phyloP scores from a whole-genome alignment of 2,888 invertebrate genomes.

The Galeopsomyia nigrocyanea region DNA sequence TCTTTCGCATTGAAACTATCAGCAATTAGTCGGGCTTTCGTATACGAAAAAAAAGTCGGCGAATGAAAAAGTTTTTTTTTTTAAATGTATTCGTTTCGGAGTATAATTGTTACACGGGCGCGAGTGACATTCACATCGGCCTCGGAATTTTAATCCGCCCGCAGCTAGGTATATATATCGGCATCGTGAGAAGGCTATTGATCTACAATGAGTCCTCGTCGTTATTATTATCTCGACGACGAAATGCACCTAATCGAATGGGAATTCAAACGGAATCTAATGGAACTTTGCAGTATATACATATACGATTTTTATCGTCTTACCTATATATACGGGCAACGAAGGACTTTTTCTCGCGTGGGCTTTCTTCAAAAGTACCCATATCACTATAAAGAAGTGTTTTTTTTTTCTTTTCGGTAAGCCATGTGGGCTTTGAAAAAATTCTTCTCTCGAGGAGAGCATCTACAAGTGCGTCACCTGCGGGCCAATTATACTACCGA shows the following conservation, averaged over 20 bases:
- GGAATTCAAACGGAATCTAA: too few relatives aligned
- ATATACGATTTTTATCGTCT: too few relatives aligned
- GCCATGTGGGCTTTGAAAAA: slow-evolving; percentile 13
- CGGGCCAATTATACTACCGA: slow-evolving; percentile 34
- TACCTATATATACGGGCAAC: too few relatives aligned
- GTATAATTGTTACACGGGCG: background rate
- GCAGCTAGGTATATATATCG: too few relatives aligned
- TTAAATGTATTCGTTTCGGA: too few relatives aligned
- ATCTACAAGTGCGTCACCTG: slow-evolving; percentile 23
- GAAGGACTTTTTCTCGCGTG: slow-evolving; percentile 1
- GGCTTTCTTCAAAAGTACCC: slow-evolving; percentile 25
- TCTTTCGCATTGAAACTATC: too few relatives aligned
- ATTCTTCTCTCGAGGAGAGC: slow-evolving; percentile 7
- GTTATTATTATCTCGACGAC: too few relatives aligned
- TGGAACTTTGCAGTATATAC: too few relatives aligned
- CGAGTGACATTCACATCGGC: slow-evolving; percentile 31
- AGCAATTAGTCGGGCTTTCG: too few relatives aligned
- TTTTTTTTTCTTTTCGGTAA: background rate
- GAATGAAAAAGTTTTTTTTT: too few relatives aligned
- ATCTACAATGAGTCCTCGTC: slow-evolving; percentile 1
- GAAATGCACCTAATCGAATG: too few relatives aligned
- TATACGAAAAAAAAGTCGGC: too few relatives aligned
- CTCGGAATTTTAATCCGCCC: slow-evolving; percentile 35
- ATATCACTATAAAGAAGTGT: slow-evolving; percentile 23
- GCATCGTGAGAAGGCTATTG: slow-evolving; percentile 17